Percentiles rank a stretch among this genome's conserved stretches.
phyloP scores from a whole-genome alignment of 2,888 invertebrate species.

The Erebia palarica region DNA sequence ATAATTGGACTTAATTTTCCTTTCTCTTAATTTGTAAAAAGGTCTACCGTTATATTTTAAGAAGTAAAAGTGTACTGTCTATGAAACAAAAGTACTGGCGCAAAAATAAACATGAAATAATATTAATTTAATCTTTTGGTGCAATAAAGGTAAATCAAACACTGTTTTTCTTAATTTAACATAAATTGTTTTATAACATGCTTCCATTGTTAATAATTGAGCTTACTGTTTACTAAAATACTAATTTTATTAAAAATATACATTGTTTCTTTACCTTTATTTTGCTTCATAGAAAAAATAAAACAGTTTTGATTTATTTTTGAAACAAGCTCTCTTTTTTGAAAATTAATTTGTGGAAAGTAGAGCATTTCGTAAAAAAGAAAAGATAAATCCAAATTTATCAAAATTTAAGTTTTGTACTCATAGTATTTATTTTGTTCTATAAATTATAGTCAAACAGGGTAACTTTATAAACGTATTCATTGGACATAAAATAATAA shows the following conservation, averaged over 20 bases:
- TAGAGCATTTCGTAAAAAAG: too few relatives aligned
- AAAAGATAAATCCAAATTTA: background rate
- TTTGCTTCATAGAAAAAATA: too few relatives aligned
- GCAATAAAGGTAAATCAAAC: background rate
- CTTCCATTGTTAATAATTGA: background rate
- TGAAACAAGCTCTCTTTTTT: too few relatives aligned
- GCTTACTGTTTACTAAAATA: background rate
- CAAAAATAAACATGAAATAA: background rate
- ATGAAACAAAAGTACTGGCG: slow-evolving; percentile 9
- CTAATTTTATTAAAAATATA: too few relatives aligned
- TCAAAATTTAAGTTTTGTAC: slow-evolving; percentile 2
- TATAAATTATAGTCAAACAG: background rate
- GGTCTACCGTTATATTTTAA: slow-evolving; percentile 15
- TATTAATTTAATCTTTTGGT: background rate
- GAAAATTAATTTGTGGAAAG: too few relatives aligned
- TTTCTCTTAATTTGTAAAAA: slow-evolving; percentile 9
- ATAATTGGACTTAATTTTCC: slow-evolving; percentile 9
- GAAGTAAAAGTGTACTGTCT: slow-evolving; percentile 9
- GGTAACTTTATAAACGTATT: too few relatives aligned
- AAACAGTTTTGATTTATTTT: too few relatives aligned
- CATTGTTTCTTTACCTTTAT: too few relatives aligned
- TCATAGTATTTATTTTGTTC: slow-evolving; percentile 8
- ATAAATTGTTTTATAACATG: background rate
- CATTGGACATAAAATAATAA: too few relatives aligned
- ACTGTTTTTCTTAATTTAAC: background rate